These are phyloP conservation scores for Apoda limacodes DNA, from an alignment of 2,888 invertebrate species.

Conservation along the genomic window DNA sequence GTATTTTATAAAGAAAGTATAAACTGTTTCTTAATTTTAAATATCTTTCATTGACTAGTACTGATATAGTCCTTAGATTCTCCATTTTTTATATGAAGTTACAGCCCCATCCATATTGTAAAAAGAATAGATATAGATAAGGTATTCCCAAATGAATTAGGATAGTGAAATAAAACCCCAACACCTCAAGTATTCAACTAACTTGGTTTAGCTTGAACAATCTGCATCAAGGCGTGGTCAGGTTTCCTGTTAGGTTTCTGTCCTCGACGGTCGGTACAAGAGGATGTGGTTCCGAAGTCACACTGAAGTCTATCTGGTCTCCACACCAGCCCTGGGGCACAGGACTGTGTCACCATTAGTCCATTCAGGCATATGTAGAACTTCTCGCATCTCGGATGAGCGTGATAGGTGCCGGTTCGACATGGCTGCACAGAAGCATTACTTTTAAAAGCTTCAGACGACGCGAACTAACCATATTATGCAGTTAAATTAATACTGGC, in stretches of 20 bases:
- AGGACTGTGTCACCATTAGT: constrained; percentile 75
- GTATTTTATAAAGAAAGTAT: too few species aligned
- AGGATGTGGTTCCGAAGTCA: constrained; percentile 78
- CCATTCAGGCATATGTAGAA: constrained; percentile 85
- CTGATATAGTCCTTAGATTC: too few species aligned
- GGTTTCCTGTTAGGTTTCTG: constrained; percentile 30
- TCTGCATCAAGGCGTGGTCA: constrained; percentile 32
- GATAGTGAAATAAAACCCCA: not conserved
- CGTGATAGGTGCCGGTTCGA: constrained; percentile 79
- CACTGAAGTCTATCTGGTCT: constrained; percentile 75
- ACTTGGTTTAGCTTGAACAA: constrained; percentile 29
- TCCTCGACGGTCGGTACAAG: constrained; percentile 63
- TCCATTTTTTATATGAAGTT: too few species aligned
- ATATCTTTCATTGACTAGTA: too few species aligned
- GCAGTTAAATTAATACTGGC: too few species aligned
- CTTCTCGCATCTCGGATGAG: constrained; percentile 78
- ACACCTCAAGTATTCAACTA: constrained; percentile 18
- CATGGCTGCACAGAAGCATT: constrained; percentile 69
- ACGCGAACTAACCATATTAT: too few species aligned
- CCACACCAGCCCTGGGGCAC: constrained; percentile 84
- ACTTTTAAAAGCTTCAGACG: too few species aligned
- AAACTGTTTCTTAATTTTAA: too few species aligned
- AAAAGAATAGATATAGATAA: too few species aligned
- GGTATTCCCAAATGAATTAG: too few species aligned
- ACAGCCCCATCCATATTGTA: too few species aligned